Evolutionary conservation across 2,797 vertebrate genomes (phyloP).

Genomic region (Siniperca obscura): DNA sequence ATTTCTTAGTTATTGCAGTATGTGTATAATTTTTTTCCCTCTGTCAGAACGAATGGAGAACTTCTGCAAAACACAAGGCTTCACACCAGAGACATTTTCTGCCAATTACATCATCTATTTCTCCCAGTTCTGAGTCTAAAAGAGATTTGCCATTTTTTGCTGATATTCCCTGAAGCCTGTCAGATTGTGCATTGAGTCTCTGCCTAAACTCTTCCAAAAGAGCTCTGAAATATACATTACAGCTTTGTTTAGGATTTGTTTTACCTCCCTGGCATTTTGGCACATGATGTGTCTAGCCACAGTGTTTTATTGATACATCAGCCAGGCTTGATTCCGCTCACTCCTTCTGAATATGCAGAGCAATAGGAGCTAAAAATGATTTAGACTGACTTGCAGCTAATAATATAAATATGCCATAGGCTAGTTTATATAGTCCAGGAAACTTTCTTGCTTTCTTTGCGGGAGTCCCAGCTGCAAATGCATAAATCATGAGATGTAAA

Average conservation of each 20-base stretch:
- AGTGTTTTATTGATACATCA: conserved; percentile 54
- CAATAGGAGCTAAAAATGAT: conserved; percentile 27
- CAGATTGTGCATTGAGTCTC: conserved; percentile 54
- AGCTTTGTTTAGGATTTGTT: conserved; percentile 68
- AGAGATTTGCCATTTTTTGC: conserved; percentile 63
- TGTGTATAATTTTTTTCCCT: conserved; percentile 54
- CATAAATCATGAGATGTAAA: conserved; percentile 40
- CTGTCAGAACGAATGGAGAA: conserved; percentile 57
- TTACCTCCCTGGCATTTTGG: conserved; percentile 58
- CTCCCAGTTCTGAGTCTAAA: conserved; percentile 59
- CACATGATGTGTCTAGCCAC: conserved; percentile 27
- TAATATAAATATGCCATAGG: conserved; percentile 17
- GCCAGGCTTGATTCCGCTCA: conserved; percentile 13
- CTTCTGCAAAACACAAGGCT: conserved; percentile 60
- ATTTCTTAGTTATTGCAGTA: conserved; percentile 73
- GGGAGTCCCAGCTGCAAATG: conserved; percentile 31
- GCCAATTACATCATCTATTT: conserved; percentile 79
- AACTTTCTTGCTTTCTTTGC: conserved; percentile 10
- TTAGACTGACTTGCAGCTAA: conserved; percentile 26
- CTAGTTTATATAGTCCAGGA: conserved; percentile 24
- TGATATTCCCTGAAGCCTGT: conserved; percentile 66
- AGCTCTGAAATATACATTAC: conserved; percentile 67
- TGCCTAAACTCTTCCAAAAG: conserved; percentile 45
- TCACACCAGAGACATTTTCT: conserved; percentile 70
- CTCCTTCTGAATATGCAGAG: conserved; percentile 18